These are phyloP conservation scores for Plemyria rubiginata DNA, from an alignment of 2,888 invertebrate genomes.

Conservation along the genomic window DNA sequence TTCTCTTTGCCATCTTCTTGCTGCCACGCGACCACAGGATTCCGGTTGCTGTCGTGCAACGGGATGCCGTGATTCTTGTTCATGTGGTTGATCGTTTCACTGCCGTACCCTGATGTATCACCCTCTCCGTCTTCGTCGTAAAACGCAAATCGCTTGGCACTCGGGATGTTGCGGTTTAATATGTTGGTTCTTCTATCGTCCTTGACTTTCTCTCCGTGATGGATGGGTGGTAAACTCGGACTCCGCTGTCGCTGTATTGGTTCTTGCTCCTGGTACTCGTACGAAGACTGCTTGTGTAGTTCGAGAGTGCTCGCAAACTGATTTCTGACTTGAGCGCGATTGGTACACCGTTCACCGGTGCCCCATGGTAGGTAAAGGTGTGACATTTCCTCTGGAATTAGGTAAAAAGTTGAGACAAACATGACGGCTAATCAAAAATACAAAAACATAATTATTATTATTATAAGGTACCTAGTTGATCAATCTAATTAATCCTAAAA, in stretches of 20 bases:
- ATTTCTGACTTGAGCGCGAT: slow-evolving; percentile 73
- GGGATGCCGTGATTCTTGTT: slow-evolving; percentile 59
- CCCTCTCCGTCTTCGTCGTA: slow-evolving; percentile 86
- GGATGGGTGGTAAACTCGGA: slow-evolving; percentile 89
- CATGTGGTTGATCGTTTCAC: slow-evolving; percentile 88
- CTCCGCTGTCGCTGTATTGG: slow-evolving; percentile 82
- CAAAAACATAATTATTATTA: neutral
- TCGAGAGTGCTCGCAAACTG: slow-evolving; percentile 80
- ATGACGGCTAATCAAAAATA: slow-evolving; percentile 18
- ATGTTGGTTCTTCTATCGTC: slow-evolving; percentile 65
- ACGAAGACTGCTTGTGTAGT: slow-evolving; percentile 72
- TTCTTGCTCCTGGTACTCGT: slow-evolving; percentile 77
- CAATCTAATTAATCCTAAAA: slow-evolving; percentile 25
- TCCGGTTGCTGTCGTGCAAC: slow-evolving; percentile 55
- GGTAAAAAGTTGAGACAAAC: slow-evolving; percentile 31
- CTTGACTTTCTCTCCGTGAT: slow-evolving; percentile 64
- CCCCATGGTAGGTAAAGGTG: slow-evolving; percentile 92
- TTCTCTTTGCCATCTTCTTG: slow-evolving; percentile 69
- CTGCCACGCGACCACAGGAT: slow-evolving; percentile 77
- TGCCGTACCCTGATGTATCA: slow-evolving; percentile 93
- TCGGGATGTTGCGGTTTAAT: slow-evolving; percentile 72
- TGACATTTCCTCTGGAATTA: slow-evolving; percentile 91
- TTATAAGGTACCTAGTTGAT: neutral
- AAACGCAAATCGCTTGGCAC: slow-evolving; percentile 76
- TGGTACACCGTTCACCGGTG: slow-evolving; percentile 77